Base-by-base conservation (phyloP, 2,888 invertebrate species). In the Eupithecia dodoneata region DNA sequence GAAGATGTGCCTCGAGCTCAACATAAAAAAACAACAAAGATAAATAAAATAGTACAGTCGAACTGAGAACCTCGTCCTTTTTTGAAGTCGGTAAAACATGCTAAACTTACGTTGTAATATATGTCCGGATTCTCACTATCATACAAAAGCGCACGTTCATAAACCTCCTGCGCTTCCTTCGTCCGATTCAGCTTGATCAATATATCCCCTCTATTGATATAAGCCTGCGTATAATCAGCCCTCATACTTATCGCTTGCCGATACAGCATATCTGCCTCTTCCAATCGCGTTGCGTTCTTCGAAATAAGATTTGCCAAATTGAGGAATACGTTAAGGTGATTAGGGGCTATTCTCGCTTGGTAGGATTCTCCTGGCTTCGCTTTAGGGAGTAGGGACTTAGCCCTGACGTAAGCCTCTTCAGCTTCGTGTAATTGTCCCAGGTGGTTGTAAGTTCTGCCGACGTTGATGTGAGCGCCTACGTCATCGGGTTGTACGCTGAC, bases 201-300 rank as follows among this genome's bases (percentile, higher is more conserved):
- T 88, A 99, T 98, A 93, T 99, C 99, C 0, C 99, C 99, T 76
- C 99, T 96, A 94, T 99, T 99, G 83, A 99, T 99, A 90, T 99
- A 99, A 10, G 99, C 99, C 91, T 99, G 98, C 0, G 98, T 97
- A 90, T 99, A 99, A 95, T 99, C 99, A 0, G 99, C 97, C 82
- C 99, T 96, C 99, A 99, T 99, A 88, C 99, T 98, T 83, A 99
- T 99, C 13, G 99, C 99, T 91, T 99, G 99, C 79, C 98, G 96
- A 88, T 99, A 99, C 71, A 99, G 91, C 96, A 98, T 96, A 92
- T 99, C 99, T 0, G 99, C 99, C 92, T 99, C 99, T 91, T 98
- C 98, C 75, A 99, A 93, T 75, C 99, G 96, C 4, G 98, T 98
- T 47, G 97, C 97, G 92, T 99, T 99, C 89, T 98, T 98, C 5